phyloP scores from a whole-genome alignment of 2,113 vertebrate species.

The Solea senegalensis region DNA sequence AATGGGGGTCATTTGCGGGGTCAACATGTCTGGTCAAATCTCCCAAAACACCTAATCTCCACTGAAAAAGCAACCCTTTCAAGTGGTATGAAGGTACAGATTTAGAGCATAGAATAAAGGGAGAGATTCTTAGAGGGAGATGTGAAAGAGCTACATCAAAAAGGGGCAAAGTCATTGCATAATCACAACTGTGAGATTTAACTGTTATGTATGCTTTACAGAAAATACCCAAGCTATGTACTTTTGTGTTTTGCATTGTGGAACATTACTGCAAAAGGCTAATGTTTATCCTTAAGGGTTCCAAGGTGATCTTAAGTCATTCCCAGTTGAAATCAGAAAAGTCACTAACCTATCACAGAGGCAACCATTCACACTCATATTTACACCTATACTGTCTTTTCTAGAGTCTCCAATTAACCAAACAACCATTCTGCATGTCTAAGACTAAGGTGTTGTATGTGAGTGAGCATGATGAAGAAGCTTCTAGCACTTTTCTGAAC shows the following conservation, averaged over 20 bases:
- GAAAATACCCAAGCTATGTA: background rate
- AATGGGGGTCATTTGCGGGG: conserved; percentile 13
- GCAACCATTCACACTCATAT: too few species aligned
- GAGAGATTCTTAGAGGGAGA: background rate
- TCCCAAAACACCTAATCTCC: background rate
- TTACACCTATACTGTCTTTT: too few species aligned
- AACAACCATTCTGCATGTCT: too few species aligned
- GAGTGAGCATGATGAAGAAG: background rate
- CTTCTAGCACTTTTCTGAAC: too few species aligned
- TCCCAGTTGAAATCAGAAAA: too few species aligned
- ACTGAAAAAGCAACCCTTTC: background rate
- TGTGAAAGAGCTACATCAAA: background rate
- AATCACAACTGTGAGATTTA: background rate
- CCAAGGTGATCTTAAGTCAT: too few species aligned
- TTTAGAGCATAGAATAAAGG: background rate
- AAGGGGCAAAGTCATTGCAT: too few species aligned
- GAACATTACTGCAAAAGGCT: too few species aligned
- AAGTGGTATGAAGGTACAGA: background rate
- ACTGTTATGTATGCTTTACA: background rate
- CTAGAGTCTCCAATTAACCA: too few species aligned
- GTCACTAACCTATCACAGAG: too few species aligned
- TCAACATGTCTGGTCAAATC: conserved; percentile 35
- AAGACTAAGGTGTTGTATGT: background rate
- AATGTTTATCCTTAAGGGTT: too few species aligned
- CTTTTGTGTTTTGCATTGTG: too few species aligned